Evolutionary conservation across 2,888 invertebrate genomes (phyloP).

Genomic region (Nomada goodeniana): DNA sequence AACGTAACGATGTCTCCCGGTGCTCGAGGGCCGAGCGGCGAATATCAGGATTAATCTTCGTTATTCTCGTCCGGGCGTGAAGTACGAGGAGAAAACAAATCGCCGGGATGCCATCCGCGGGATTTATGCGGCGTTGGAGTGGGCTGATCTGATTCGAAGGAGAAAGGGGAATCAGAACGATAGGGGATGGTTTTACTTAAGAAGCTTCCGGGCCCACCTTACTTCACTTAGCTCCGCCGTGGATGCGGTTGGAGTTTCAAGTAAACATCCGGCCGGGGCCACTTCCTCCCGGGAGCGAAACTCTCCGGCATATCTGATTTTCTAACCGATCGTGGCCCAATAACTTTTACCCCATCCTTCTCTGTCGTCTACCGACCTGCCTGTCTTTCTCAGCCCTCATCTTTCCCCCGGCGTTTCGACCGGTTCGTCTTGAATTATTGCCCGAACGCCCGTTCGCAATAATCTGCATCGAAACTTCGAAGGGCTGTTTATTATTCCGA

Average conservation of each 20-base stretch:
- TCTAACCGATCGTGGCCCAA: conserved; percentile 70
- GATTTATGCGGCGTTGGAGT: conserved; percentile 62
- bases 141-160: conserved; percentile 62
- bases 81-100: conserved; percentile 67
- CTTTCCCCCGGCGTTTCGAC: neutral
- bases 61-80: conserved; percentile 63
- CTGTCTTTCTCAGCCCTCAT: neutral
- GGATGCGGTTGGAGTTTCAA: conserved; percentile 74
- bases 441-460: conserved; percentile 36
- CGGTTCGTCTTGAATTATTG: conserved; percentile 49
- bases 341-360: conserved; percentile 58
- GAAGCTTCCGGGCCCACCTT: conserved; percentile 73
- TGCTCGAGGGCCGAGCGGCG: neutral
- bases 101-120: conserved; percentile 55
- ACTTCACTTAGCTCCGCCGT: conserved; percentile 70
- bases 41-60: conserved; percentile 66
- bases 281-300: conserved; percentile 70
- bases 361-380: conserved; percentile 26
- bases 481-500: conserved; percentile 51
- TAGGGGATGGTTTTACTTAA: conserved; percentile 72
- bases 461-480: conserved; percentile 51
- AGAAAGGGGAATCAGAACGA: conserved; percentile 41
- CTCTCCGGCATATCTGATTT: conserved; percentile 73
- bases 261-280: conserved; percentile 72
- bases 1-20: conserved; percentile 41